Conservation (phyloP, 2,113 vertebrate species). For the Ascaphus truei region DNA sequence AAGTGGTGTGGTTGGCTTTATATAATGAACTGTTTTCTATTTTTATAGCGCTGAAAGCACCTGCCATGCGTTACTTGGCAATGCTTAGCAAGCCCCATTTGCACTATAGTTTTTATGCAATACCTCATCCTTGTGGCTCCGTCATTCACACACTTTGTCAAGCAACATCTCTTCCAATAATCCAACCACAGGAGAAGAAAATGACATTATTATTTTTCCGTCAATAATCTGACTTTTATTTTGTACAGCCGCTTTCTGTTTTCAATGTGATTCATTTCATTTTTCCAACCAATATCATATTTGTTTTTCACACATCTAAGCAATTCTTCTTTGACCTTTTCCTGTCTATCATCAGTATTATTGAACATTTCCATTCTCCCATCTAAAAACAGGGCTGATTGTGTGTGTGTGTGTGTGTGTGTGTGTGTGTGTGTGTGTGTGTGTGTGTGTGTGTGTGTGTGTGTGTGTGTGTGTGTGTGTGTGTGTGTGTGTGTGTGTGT, state of each 20-base stretch:
- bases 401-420: no score
- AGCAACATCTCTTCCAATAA: background rate
- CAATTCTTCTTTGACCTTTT: conserved; percentile 7
- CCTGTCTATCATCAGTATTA: background rate
- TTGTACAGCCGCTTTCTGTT: background rate
- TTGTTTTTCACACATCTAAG: background rate
- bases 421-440: no score
- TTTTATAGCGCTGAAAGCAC: no score
- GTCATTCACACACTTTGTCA: background rate
- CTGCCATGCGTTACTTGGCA: no score
- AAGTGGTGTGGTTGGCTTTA: no score
- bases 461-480: background rate
- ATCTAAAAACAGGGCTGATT: background rate
- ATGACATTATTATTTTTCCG: background rate
- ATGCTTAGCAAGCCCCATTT: no score
- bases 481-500: background rate
- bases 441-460: no score
- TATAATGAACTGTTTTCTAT: no score
- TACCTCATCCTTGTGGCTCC: background rate
- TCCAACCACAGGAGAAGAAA: background rate
- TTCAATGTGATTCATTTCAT: background rate
- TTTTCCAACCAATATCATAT: background rate
- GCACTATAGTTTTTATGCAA: no score
- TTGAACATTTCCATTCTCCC: background rate
- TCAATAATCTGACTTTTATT: background rate